Evolutionary conservation across 1,140 invertebrate species (phyloP).

Genomic region (Ridgeia piscesae): DNA sequence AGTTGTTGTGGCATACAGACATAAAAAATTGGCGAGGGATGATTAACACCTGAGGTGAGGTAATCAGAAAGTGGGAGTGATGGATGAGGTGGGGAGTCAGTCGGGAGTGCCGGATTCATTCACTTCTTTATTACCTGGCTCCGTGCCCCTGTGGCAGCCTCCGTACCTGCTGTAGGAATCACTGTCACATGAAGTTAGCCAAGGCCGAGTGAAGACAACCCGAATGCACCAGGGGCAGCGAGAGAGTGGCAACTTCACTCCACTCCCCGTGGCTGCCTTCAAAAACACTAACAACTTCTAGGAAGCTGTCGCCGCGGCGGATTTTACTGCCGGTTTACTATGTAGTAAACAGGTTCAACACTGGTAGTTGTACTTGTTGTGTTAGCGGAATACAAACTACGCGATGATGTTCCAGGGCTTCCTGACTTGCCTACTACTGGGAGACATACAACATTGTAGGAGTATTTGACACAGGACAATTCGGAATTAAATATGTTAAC

Average conservation of each 20-base stretch:
- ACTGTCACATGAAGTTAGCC: not conserved
- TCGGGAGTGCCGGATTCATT: not conserved
- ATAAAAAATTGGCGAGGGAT: not conserved
- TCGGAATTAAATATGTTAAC: too few relatives aligned
- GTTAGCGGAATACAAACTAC: not conserved
- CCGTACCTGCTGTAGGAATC: not conserved
- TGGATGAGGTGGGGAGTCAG: not conserved
- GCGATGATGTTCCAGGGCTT: too few relatives aligned
- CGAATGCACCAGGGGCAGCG: not conserved
- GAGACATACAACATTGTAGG: too few relatives aligned
- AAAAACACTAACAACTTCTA: not conserved
- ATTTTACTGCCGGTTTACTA: not conserved
- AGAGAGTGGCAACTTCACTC: not conserved
- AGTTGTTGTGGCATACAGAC: not conserved
- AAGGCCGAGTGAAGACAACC: not conserved
- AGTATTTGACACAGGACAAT: too few relatives aligned
- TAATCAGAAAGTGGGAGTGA: not conserved
- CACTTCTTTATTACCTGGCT: not conserved
- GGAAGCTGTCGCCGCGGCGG: not conserved
- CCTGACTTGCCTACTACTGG: too few relatives aligned
- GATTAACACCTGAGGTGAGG: not conserved
- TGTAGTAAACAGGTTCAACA: not conserved
- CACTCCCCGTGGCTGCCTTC: not conserved
- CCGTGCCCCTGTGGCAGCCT: not conserved
- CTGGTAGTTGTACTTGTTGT: not conserved